Evolutionary conservation across 2,888 invertebrate species (phyloP).

Genomic region (Syrista parreyssii): DNA sequence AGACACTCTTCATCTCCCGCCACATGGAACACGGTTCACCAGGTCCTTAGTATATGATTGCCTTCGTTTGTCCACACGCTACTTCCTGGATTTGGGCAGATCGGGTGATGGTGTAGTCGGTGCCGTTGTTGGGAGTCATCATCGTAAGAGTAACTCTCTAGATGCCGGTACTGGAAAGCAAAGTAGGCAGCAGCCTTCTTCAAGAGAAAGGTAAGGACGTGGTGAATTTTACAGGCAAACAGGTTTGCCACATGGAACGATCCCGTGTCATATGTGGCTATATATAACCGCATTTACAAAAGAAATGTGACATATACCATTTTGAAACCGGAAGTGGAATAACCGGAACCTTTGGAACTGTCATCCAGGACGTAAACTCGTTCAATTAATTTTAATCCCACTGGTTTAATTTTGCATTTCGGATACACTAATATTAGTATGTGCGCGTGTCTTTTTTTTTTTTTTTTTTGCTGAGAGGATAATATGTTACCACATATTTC

Average conservation of each 20-base stretch:
- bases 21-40: neutral
- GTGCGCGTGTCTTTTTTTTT: neutral
- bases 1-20: neutral
- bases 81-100: slow-evolving; percentile 35
- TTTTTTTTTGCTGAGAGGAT: neutral
- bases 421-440: neutral
- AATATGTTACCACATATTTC: neutral
- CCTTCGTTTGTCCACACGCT: neutral
- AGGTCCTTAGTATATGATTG: neutral
- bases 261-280: neutral
- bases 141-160: slow-evolving; percentile 86
- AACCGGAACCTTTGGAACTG: neutral
- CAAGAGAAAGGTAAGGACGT: slow-evolving; percentile 67
- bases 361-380: neutral
- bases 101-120: slow-evolving; percentile 55
- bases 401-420: neutral
- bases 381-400: neutral
- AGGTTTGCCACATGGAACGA: neutral
- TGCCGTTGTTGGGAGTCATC: slow-evolving; percentile 67
- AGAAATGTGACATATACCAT: neutral
- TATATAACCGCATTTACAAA: too few relatives aligned
- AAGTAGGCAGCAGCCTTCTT: slow-evolving; percentile 66
- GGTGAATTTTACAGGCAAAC: neutral
- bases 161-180: slow-evolving; percentile 74
- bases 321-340: neutral